Conservation (phyloP, 2,113 vertebrate genomes). For the Rana temporaria region DNA sequence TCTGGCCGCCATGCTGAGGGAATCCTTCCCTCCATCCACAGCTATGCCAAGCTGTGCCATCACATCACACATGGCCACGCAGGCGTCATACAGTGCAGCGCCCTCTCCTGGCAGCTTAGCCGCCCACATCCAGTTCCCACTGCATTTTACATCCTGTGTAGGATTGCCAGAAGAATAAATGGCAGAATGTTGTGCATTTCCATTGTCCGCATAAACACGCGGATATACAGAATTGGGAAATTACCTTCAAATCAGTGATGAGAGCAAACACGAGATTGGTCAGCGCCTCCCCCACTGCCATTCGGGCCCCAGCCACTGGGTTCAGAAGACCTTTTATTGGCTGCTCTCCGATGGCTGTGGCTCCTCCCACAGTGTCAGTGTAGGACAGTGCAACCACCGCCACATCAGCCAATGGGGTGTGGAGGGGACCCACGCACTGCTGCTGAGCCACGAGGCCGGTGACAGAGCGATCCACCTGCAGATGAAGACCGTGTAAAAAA, state of each 20-base stretch:
- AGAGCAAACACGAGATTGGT: conserved; percentile 90
- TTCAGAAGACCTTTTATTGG: conserved; percentile 89
- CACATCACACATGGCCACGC: conserved; percentile 84
- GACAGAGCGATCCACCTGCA: conserved; percentile 92
- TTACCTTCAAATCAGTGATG: conserved; percentile 83
- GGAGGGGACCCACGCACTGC: conserved; percentile 92
- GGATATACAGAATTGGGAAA: conserved; percentile 4
- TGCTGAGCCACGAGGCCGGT: conserved; percentile 93
- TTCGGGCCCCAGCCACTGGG: conserved; percentile 81
- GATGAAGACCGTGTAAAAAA: background rate
- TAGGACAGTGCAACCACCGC: conserved; percentile 89
- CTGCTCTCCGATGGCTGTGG: conserved; percentile 90
- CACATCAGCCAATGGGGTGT: conserved; percentile 89
- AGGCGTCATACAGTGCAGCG: conserved; percentile 81
- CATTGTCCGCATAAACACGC: too few species aligned
- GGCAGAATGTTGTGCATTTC: too few species aligned
- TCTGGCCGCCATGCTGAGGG: conserved; percentile 92
- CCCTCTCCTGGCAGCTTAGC: conserved; percentile 90
- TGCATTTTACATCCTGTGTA: conserved; percentile 89
- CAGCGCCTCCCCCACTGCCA: conserved; percentile 89
- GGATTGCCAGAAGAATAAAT: background rate
- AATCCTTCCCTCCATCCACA: conserved; percentile 91
- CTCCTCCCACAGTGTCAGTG: conserved; percentile 80
- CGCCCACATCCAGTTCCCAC: conserved; percentile 96
- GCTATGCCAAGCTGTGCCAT: conserved; percentile 87